Conservation (phyloP, 64 coral and sea anemone species). For the Stichodactyla helianthus region DNA sequence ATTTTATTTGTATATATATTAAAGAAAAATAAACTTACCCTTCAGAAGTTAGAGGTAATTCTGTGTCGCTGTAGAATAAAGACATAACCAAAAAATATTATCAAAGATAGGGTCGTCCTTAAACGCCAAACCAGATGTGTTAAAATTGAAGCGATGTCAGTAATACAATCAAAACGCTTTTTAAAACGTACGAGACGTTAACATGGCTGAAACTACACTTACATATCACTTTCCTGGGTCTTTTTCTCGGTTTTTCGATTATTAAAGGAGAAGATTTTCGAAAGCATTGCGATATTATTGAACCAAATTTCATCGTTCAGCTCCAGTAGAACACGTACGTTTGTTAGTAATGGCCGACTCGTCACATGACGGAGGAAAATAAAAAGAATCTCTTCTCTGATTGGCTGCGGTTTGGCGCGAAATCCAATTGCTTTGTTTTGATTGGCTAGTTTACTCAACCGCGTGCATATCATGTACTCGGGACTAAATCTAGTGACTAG, state of each 20-base stretch:
- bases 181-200: not conserved
- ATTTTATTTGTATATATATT: not conserved
- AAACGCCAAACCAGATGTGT: not conserved
- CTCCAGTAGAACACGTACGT: not conserved
- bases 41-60: not conserved
- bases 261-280: conserved; percentile 89
- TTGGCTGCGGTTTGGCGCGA: conserved; percentile 80
- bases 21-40: not conserved
- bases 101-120: not conserved
- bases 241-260: conserved; percentile 72
- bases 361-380: conserved; percentile 73
- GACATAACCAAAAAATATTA: not conserved
- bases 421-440: conserved; percentile 49
- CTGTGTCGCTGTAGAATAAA: not conserved
- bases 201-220: conserved; percentile 21
- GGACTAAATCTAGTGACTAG: conserved; percentile 65
- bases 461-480: not conserved
- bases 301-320: conserved; percentile 7
- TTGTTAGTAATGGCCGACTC: not conserved
- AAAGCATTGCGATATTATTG: conserved; percentile 59
- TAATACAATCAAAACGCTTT: not conserved
- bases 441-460: conserved; percentile 49
- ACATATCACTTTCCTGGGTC: conserved; percentile 59
- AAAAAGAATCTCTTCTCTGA: conserved; percentile 56
- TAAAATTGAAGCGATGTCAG: not conserved